A percentile compares a stretch with the other conserved stretches of the same genome.
Evolutionary conservation across 1,140 invertebrate genomes (phyloP).

Genomic region (Diuraphis noxia): DNA sequence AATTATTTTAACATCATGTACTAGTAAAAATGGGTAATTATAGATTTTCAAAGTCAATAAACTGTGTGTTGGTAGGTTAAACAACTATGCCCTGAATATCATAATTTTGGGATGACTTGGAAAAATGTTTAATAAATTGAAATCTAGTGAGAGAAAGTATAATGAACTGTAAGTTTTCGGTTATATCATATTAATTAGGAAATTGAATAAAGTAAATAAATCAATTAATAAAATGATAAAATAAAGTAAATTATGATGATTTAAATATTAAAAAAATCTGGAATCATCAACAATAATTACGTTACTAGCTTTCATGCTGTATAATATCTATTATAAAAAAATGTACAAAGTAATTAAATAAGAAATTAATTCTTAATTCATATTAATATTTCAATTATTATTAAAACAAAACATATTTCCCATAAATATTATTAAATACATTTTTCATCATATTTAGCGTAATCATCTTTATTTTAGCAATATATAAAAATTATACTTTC

Average conservation of each 20-base stretch:
- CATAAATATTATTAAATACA: background rate
- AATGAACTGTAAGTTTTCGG: background rate
- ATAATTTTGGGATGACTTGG: background rate
- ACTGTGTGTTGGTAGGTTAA: background rate
- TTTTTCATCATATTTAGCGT: background rate
- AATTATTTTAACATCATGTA: background rate
- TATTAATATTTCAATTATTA: background rate
- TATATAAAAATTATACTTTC: background rate
- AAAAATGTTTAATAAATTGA: background rate
- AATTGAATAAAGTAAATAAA: background rate
- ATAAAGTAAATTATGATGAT: no score
- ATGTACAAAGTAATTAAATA: background rate
- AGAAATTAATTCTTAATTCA: background rate
- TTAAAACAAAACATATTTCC: background rate
- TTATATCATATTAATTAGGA: background rate
- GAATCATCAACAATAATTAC: no score
- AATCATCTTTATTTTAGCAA: background rate
- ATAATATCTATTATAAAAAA: background rate
- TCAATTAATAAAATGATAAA: no score
- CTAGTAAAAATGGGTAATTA: background rate
- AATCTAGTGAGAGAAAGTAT: background rate
- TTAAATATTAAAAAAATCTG: no score
- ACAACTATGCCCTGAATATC: background rate
- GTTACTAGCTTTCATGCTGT: no score
- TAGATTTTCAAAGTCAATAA: background rate